These are phyloP conservation scores for Caenorhabditis macrosperma DNA, from an alignment of 2,888 invertebrate species.

Conservation along the genomic window DNA sequence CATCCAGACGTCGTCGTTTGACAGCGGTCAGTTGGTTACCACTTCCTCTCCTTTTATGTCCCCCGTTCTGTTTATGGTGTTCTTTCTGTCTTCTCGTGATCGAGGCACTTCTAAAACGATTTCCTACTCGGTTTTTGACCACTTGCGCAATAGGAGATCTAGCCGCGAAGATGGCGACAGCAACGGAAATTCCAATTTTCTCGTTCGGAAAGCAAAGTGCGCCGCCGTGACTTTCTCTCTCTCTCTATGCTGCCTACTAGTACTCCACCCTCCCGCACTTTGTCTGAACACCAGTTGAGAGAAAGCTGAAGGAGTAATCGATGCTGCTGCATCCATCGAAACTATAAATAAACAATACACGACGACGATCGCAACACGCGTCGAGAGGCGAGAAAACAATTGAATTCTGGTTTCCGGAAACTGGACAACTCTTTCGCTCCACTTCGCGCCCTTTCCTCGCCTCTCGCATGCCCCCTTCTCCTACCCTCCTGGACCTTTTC, in stretches of 20 bases:
- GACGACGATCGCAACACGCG: slow-evolving; percentile 10
- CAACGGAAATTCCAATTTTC: slow-evolving; percentile 53
- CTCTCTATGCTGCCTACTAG: slow-evolving; percentile 40
- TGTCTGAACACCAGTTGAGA: slow-evolving; percentile 29
- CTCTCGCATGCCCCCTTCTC: neutral
- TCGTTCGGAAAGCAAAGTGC: slow-evolving; percentile 29
- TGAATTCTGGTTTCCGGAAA: slow-evolving; percentile 37
- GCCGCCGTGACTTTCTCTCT: slow-evolving; percentile 29
- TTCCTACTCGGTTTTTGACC: slow-evolving; percentile 44
- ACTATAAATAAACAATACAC: slow-evolving; percentile 32
- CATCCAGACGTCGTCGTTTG: slow-evolving; percentile 50
- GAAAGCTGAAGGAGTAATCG: slow-evolving; percentile 34
- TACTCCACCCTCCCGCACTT: slow-evolving; percentile 39
- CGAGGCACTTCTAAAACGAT: slow-evolving; percentile 22
- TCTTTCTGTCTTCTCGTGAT: slow-evolving; percentile 9
- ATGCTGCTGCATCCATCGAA: slow-evolving; percentile 18
- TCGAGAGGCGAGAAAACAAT: slow-evolving; percentile 7
- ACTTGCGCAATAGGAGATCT: slow-evolving; percentile 41
- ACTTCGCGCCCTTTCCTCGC: neutral
- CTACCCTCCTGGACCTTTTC: neutral
- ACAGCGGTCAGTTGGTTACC: slow-evolving; percentile 42
- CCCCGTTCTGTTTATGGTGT: neutral
- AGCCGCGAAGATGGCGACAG: neutral
- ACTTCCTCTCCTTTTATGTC: neutral
- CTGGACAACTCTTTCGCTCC: neutral